Evolutionary conservation across 2,113 vertebrate species (phyloP), one percentile per base, ranked within the genome.

Genomic region (Notothenia rossii): DNA sequence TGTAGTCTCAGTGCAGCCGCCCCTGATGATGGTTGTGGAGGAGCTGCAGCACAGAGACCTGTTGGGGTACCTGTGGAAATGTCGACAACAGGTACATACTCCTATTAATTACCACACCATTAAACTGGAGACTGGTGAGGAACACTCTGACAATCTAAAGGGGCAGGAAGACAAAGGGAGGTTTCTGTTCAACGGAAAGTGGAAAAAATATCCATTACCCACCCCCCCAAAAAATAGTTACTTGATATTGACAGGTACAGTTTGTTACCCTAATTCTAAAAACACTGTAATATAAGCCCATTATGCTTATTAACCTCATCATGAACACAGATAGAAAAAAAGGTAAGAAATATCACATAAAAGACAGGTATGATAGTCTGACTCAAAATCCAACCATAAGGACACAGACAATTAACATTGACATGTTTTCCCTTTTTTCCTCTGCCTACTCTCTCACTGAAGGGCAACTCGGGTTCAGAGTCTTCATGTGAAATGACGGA

Each of bases 31-130:
- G 5, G 91, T 88, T 3, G 7, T 94, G 62, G 95, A 96, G 75
- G 92, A 94, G 77, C 78, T 95, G n/a, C 86, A 87, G 43, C 89
- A 96, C 83, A 45, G 88, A 67, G 95, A 96, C 86, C 91, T 96
- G 82, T 76, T 95, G 51, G 84, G 91, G 0, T 95, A 94, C 88
- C 92, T 96, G 53, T 96, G 95, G 95, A 88, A 81, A 58, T 95
- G 94, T 63, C 91, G 95, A 90, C 80, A 93, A 90, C 80, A 93
- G 94, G 94, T 92, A 80, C 18, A 7, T 58, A 10, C 9, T 56
- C 29, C 1, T 0, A 1, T 70, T 7, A 18, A 4, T 43, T 2
- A 18, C 3, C 22, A 13, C 29, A 51, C 51, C 20, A 12, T 6
- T 20, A 13, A 40, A 5, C 7, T 40, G 36, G 6, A 25, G 25